These are phyloP conservation scores for Triplophysa tibetana DNA, from an alignment of 2,113 vertebrate species.

Conservation along the genomic window DNA sequence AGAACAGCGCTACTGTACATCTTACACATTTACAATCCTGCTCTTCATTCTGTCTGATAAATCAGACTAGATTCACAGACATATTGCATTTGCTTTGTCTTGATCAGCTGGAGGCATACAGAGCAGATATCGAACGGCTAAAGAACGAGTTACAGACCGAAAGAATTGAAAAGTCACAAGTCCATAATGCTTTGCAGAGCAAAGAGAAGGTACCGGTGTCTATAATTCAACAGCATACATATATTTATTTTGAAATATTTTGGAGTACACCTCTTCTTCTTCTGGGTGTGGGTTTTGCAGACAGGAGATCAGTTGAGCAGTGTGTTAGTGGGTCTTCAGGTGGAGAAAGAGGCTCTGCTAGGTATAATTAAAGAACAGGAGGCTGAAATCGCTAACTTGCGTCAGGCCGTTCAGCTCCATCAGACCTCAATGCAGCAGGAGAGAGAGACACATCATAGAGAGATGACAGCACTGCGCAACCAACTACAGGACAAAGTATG, in stretches of 20 bases:
- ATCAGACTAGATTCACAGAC: too few species aligned
- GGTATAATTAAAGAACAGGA: slow-evolving; percentile 57
- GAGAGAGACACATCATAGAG: slow-evolving; percentile 63
- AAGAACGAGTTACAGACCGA: slow-evolving; percentile 65
- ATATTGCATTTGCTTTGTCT: background rate
- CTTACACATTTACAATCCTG: background rate
- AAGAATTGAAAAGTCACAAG: slow-evolving; percentile 58
- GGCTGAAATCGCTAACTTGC: slow-evolving; percentile 68
- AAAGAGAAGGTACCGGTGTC: slow-evolving; percentile 64
- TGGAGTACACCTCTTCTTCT: too few species aligned
- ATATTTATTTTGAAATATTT: too few species aligned
- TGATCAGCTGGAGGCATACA: slow-evolving; percentile 58
- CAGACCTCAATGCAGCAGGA: slow-evolving; percentile 62
- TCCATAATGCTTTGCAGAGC: slow-evolving; percentile 59
- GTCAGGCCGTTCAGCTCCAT: slow-evolving; percentile 66
- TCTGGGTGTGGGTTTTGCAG: slow-evolving; percentile 59
- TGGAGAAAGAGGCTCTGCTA: slow-evolving; percentile 71
- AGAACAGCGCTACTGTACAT: slow-evolving; percentile 64
- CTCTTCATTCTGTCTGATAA: background rate
- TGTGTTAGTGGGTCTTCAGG: slow-evolving; percentile 70
- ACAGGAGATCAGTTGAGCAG: slow-evolving; percentile 64
- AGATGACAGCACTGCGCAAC: slow-evolving; percentile 68
- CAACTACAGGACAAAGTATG: slow-evolving; percentile 79
- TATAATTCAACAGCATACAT: too few species aligned
- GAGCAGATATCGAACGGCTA: slow-evolving; percentile 60